Conservation (phyloP, 1,140 invertebrate species). For the Hetaerina americana region DNA sequence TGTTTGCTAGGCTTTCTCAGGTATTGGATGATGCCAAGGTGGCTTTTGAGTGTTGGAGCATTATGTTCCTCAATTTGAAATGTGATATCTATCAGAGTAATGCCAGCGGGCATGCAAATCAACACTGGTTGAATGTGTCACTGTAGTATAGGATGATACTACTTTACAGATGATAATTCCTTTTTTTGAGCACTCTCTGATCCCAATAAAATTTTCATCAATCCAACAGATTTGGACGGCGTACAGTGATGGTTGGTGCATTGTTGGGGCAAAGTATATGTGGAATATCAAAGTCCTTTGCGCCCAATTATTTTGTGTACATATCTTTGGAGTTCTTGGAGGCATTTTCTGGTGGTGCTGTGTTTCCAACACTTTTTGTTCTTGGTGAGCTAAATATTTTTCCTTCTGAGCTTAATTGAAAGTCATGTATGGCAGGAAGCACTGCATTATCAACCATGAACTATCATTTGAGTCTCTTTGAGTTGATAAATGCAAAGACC, state of each 20-base stretch:
- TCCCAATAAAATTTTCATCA: background rate
- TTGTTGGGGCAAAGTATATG: background rate
- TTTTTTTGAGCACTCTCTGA: background rate
- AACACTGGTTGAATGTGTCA: background rate
- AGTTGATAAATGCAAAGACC: background rate
- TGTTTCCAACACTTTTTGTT: background rate
- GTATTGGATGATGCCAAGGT: too few relatives aligned
- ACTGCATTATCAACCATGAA: background rate
- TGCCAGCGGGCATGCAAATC: too few relatives aligned
- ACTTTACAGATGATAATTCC: background rate
- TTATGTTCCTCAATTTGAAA: background rate
- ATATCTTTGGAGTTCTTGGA: background rate
- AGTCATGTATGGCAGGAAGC: background rate
- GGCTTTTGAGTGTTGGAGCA: background rate
- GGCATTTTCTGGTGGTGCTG: background rate
- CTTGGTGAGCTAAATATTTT: background rate
- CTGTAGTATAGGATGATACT: background rate
- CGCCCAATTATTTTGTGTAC: background rate
- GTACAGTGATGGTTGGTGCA: background rate
- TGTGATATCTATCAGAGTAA: background rate
- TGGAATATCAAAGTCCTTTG: background rate
- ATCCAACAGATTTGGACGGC: background rate
- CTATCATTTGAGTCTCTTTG: background rate
- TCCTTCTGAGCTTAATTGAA: background rate
- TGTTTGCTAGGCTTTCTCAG: too few relatives aligned